Percentiles rank a stretch among this genome's conserved stretches.
Evolutionary conservation across 2,113 vertebrate genomes (phyloP).

Genomic region (Bothrops jararaca): DNA sequence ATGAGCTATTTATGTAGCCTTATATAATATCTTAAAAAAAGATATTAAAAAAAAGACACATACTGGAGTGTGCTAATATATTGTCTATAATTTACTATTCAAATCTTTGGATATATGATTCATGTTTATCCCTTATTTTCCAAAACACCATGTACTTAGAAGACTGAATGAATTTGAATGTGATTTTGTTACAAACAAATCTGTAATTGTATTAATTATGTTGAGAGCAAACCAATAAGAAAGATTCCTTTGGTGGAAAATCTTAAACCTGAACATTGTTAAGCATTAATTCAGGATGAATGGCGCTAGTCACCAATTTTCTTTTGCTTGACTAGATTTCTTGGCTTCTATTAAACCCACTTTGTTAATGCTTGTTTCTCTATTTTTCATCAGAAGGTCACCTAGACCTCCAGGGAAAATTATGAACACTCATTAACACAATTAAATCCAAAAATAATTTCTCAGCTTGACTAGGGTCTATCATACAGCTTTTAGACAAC

Average conservation of each 20-base stretch:
- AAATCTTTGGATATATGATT: neutral
- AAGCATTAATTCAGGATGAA: constrained; percentile 8
- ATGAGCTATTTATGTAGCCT: neutral
- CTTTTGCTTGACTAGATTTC: constrained; percentile 5
- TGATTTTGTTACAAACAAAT: neutral
- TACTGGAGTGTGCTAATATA: neutral
- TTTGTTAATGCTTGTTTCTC: constrained; percentile 21
- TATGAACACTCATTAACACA: constrained; percentile 50
- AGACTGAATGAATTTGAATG: neutral
- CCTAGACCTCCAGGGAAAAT: constrained; percentile 32
- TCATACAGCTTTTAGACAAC: constrained; percentile 54
- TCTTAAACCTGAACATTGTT: neutral
- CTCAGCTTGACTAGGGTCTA: constrained; percentile 56
- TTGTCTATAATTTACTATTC: neutral
- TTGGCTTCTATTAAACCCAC: neutral
- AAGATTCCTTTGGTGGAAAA: constrained; percentile 6
- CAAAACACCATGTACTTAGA: neutral
- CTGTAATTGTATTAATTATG: neutral
- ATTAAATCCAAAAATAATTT: constrained; percentile 65
- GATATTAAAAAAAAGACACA: no score
- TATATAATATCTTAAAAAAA: neutral
- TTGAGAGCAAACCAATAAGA: neutral
- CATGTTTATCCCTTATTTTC: neutral
- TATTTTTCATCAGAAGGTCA: constrained; percentile 42
- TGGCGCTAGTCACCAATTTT: neutral